Evolutionary conservation across 37 sponge, comb jelly and placozoan genomes (phyloP), one percentile per base, ranked within the genome.

Genomic region (Aphrocallistes beatrix): DNA sequence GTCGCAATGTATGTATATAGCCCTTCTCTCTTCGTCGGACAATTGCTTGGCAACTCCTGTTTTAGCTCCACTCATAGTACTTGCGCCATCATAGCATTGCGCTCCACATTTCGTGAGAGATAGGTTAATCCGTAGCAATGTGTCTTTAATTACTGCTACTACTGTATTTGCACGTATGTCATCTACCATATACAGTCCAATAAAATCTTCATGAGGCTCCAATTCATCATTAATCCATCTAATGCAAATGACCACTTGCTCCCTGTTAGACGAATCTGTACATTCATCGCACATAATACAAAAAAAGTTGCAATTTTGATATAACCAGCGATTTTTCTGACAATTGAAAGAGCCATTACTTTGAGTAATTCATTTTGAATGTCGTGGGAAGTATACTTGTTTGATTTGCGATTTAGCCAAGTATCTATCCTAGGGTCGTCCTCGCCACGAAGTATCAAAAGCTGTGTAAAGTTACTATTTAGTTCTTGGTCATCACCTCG

Each of bases 191-290:
- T 90, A 75, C 81, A 89, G 81, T 38, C 84, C 84, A 51, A 89
- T 39, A 51, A 87, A 87, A 28, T 87, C 87, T 38, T 90, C 87
- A 75, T 87, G 90, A 32, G 38, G 51, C 37, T 88, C 88, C 38
- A 88, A 84, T n/a, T 82, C 30, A 28, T 83, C 45, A 88, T 81
- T 13, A 32, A 87, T 37, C 87, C 87, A 87, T n/a, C n/a, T n/a
- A n/a, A n/a, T n/a, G n/a, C n/a, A n/a, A n/a, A n/a, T n/a, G n/a
- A n/a, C n/a, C n/a, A n/a, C n/a, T n/a, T n/a, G n/a, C n/a, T n/a
- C 88, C 47, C 83, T 88, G 42, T 88, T 84, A 17, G 84, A 84
- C 0, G 69, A 28, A 38, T 88, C 88, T 84, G 88, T 88, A 1
- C 84, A 83, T 87, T 83, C 87, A 83, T 87, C 84, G 23, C 39